Percentiles rank a stretch among this genome's conserved stretches.
Conservation (phyloP, 2,888 invertebrate species). For the Lumbricus terrestris region DNA sequence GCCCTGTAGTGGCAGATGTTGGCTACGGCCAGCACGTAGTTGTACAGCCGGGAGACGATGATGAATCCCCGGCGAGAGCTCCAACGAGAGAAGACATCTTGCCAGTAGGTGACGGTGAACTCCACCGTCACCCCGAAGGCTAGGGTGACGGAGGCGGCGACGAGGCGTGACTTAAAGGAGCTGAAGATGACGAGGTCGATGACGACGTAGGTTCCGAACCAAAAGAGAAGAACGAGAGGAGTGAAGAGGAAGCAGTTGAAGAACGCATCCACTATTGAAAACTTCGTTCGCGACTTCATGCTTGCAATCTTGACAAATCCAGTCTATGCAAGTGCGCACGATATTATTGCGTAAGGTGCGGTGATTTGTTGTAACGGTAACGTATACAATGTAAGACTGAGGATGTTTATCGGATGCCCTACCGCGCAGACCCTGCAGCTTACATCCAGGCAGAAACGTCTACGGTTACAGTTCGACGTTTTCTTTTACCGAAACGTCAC, state of each 20-base stretch:
- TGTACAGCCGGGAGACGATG: constrained; percentile 29
- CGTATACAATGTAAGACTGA: no score
- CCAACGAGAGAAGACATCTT: constrained; percentile 23
- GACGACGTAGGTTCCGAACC: constrained; percentile 32
- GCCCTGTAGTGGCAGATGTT: constrained; percentile 36
- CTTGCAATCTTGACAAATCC: background rate
- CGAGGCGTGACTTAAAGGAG: constrained; percentile 13
- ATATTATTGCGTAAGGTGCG: background rate
- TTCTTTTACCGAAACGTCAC: background rate
- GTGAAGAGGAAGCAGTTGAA: constrained; percentile 37
- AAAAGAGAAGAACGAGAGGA: constrained; percentile 34
- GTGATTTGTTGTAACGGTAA: no score
- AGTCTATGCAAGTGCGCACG: background rate
- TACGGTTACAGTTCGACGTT: background rate
- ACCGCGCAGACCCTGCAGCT: no score
- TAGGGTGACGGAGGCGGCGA: constrained; percentile 29
- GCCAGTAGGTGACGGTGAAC: constrained; percentile 29
- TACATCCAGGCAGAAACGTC: no score
- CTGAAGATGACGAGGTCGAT: constrained; percentile 26
- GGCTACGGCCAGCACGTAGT: constrained; percentile 30
- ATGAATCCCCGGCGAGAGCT: constrained; percentile 11
- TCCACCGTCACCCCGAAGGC: constrained; percentile 30
- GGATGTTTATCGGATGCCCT: no score
- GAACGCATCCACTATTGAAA: constrained; percentile 27
- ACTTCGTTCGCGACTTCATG: constrained; percentile 24